These are phyloP conservation scores for Sarcoramphus papa DNA, from an alignment of 2,797 vertebrate genomes.

Conservation along the genomic window DNA sequence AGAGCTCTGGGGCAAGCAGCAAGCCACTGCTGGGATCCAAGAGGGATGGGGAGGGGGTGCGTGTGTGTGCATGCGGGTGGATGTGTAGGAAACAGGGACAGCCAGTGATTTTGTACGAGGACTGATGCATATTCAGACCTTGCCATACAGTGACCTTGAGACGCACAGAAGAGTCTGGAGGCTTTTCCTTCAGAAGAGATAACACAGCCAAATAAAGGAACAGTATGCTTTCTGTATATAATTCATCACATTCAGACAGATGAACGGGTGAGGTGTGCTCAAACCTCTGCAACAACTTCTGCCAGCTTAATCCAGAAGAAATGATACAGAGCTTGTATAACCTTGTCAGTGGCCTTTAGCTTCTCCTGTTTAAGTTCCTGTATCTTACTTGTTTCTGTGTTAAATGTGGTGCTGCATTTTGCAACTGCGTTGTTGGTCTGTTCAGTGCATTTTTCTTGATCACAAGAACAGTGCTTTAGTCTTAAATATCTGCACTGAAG, in stretches of 20 bases:
- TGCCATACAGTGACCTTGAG: not conserved
- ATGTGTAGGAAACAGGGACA: not conserved
- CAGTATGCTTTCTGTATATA: not conserved
- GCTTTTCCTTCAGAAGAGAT: not conserved
- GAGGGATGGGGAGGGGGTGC: not conserved
- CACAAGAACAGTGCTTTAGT: not conserved
- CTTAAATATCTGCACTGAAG: not conserved
- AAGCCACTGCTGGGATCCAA: not conserved
- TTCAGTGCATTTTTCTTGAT: not conserved
- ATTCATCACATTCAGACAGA: not conserved
- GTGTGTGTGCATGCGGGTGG: accelerated
- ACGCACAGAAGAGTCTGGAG: not conserved
- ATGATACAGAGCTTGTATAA: not conserved
- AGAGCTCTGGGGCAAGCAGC: not conserved
- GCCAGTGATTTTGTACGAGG: not conserved
- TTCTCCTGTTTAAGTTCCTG: not conserved
- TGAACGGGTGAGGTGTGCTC: not conserved
- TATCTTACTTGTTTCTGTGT: not conserved
- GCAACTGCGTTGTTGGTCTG: not conserved
- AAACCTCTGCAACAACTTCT: not conserved
- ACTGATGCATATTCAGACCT: not conserved
- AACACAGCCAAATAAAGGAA: not conserved
- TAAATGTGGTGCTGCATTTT: not conserved
- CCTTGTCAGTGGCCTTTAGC: not conserved
- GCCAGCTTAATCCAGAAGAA: not conserved